Evolutionary conservation across 2,888 invertebrate species (phyloP), one percentile per base, ranked within the genome.

Genomic region (Thalpophila matura): DNA sequence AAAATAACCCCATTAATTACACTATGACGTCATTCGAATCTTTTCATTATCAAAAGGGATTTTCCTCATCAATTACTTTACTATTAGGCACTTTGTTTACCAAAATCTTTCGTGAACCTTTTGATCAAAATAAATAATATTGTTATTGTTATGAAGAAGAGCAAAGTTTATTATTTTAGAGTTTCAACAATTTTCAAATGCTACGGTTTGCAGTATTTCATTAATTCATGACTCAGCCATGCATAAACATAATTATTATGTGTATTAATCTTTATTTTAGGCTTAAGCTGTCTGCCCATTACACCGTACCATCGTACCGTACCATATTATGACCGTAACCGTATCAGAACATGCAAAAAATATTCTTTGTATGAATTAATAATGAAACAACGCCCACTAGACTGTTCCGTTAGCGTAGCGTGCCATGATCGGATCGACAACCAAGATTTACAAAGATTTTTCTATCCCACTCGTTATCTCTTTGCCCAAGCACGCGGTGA

Each of bases 21-120:
- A 4, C 22, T 12, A 62, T 1, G 22, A 18, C 63, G 33, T 24
- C 14, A 37, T 49, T 37, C 0, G 0, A n/a, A 31, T 5, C 24
- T 10, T 18, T 56, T 5, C 9, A 1, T 18, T 37, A 12, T 33
- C 18, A n/a, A 1, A 35, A 14, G 49, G 22, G 20, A 47, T 68
- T 59, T 68, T 49, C 40, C 68, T 18, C 3, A 4, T 4, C 14
- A 27, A 29, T 40, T 45, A 14, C 7, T 40, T 27, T 0, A 16
- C 1, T 16, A 20, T n/a, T 9, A 18, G 16, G 16, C 7, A 33
- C 22, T 66, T 31, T 26, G 24, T 42, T 50, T 35, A 27, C 20
- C 5, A 26, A 18, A 9, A 31, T 24, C 5, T n/a, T n/a, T n/a
- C n/a, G n/a, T n/a, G 20, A 12, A 40, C 1, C 10, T 12, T 12